Evolutionary conservation across 2,113 vertebrate genomes (phyloP), one percentile per base, ranked within the genome.

Genomic region (Stomatorhinus ivindoensis): DNA sequence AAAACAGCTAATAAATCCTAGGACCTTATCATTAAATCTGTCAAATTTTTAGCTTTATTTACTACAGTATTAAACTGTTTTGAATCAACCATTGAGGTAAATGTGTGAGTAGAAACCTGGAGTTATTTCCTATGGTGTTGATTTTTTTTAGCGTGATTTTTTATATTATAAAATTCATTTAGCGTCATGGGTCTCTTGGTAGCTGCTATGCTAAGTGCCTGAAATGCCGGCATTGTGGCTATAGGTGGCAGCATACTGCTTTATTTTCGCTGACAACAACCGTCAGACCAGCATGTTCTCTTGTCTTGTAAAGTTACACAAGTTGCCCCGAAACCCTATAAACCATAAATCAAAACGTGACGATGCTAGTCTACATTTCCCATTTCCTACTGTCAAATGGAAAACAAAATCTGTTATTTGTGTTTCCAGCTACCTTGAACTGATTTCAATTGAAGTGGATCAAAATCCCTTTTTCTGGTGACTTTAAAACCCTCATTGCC

Each of bases 191-290:
- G n/a, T 5, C 7, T 58, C 53, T 13, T 47, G 82, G 9, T 85
- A 85, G 46, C 44, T 3, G 8, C 51, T 39, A 27, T 86, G 85
- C 48, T 53, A 47, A 47, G 21, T 46, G 31, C 19, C 24, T 39
- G 39, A n/a, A 48, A 7, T 69, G 21, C 86, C 91, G 91, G 95
- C 95, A 95, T 93, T 95, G 93, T 91, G 93, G 97, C 97, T 96
- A 97, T 98, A 98, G 97, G 96, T 97, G 97, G 97, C 97, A 96
- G 97, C 96, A 94, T 97, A 96, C 95, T 95, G 94, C 97, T 96
- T 96, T 91, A 91, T 92, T 96, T 91, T 94, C 92, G 91, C 90
- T 91, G 92, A 87, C 91, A 91, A 89, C 91, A 90, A 21, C 82
- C 17, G 0, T 47, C 44, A 46, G 42, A n/a, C 35, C 53, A 39